Percentiles rank a stretch among this genome's conserved stretches.
These are phyloP conservation scores for Pterois miles DNA, from an alignment of 2,797 vertebrate genomes.

Conservation along the genomic window DNA sequence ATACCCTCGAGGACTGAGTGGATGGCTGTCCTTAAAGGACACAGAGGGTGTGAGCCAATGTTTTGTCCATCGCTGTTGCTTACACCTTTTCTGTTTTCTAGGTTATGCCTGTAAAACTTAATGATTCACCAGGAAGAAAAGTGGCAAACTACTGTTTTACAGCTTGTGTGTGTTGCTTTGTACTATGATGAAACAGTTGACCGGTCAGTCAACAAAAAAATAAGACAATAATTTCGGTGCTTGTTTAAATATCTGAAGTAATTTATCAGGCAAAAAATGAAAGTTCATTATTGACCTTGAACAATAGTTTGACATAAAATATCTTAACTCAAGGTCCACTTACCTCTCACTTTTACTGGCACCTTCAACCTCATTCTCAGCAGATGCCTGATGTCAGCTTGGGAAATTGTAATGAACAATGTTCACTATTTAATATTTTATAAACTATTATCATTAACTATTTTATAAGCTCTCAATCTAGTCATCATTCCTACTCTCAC, in stretches of 20 bases:
- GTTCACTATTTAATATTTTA: not conserved
- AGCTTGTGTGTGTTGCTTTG: not conserved
- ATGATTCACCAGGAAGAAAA: slow-evolving; percentile 23
- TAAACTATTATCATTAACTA: too few relatives aligned
- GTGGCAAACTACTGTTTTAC: not conserved
- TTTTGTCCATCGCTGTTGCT: slow-evolving; percentile 7
- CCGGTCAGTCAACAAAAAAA: not conserved
- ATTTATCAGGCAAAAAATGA: not conserved
- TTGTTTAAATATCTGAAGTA: not conserved
- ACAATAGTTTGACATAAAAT: not conserved
- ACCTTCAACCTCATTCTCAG: not conserved
- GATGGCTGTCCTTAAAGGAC: slow-evolving; percentile 26
- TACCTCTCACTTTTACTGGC: not conserved
- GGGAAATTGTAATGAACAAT: not conserved
- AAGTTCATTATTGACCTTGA: not conserved
- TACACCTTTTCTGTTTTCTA: slow-evolving; percentile 1
- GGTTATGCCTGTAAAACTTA: slow-evolving; percentile 14
- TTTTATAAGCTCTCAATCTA: too few relatives aligned
- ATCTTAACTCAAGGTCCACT: not conserved
- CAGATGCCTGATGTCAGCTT: not conserved
- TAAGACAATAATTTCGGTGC: not conserved
- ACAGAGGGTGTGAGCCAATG: slow-evolving; percentile 13
- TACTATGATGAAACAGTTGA: not conserved
- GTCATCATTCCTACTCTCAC: too few relatives aligned
- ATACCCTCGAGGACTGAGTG: slow-evolving; percentile 49